phyloP scores from a whole-genome alignment of 53 echinoderm and acorn worm species.

The Patiria pectinifera region DNA sequence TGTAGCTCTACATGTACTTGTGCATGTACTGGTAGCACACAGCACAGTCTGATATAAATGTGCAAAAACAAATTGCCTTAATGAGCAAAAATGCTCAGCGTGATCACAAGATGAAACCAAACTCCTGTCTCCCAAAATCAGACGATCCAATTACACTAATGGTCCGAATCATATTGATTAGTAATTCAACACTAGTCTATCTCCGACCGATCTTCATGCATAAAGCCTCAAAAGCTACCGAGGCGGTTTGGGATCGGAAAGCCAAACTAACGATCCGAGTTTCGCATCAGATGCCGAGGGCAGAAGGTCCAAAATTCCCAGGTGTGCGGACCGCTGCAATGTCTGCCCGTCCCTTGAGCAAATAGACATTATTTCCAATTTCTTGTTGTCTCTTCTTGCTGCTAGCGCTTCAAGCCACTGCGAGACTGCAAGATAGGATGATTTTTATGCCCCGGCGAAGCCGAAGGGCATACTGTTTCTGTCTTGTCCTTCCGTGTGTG shows the following conservation, averaged over 20 bases:
- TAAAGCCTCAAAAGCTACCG: not conserved
- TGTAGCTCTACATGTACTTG: not conserved
- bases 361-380: not conserved
- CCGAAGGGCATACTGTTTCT: too few relatives aligned
- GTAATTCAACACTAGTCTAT: not conserved
- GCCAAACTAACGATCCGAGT: not conserved
- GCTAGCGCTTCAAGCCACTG: not conserved
- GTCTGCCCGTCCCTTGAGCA: not conserved
- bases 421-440: not conserved
- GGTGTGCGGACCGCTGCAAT: constrained; percentile 8
- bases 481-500: too few relatives aligned
- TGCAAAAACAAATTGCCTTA: not conserved
- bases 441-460: too few relatives aligned
- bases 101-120: not conserved
- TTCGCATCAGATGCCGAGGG: not conserved
- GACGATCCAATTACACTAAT: not conserved
- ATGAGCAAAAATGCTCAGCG: not conserved
- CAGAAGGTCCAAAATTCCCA: not conserved
- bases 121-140: not conserved
- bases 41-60: not conserved
- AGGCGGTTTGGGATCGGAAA: not conserved
- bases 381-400: not conserved
- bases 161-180: not conserved
- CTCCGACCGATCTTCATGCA: not conserved
- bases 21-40: not conserved